phyloP scores from a whole-genome alignment of 2,888 invertebrate genomes.

The Aspidapion aeneum region DNA sequence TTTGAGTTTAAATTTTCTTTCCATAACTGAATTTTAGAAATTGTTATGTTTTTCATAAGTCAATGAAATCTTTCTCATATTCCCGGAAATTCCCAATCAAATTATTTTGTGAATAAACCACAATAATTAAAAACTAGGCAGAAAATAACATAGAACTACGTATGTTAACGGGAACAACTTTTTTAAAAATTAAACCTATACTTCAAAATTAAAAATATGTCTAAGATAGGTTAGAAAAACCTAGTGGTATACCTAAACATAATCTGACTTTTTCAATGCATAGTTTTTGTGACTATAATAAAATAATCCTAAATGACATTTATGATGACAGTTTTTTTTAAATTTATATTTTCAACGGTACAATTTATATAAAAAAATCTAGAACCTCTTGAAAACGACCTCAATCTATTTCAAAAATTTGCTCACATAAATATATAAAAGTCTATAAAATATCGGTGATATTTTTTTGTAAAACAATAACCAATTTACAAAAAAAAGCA shows the following conservation, averaged over 20 bases:
- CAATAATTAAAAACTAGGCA: neutral
- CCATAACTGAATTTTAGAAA: too few species aligned
- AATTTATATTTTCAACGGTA: too few species aligned
- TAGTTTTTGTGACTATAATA: too few species aligned
- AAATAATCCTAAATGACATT: too few species aligned
- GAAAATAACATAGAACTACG: neutral
- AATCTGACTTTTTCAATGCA: too few species aligned
- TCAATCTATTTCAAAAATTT: neutral
- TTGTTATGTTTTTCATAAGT: too few species aligned
- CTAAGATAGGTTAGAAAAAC: neutral
- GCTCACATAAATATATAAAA: neutral
- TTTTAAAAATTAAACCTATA: neutral
- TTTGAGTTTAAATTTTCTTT: too few species aligned
- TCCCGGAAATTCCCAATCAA: too few species aligned
- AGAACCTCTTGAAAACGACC: neutral
- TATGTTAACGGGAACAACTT: neutral
- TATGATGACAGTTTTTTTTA: too few species aligned
- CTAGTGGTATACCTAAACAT: neutral
- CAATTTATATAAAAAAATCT: neutral
- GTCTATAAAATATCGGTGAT: neutral
- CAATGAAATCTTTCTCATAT: too few species aligned
- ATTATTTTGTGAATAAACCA: too few species aligned
- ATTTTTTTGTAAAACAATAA: neutral
- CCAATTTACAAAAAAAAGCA: neutral
- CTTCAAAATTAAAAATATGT: neutral